Percentiles rank a stretch among this genome's conserved stretches.
phyloP scores from a whole-genome alignment of 2,113 vertebrate species.

The Odocoileus hemionus region DNA sequence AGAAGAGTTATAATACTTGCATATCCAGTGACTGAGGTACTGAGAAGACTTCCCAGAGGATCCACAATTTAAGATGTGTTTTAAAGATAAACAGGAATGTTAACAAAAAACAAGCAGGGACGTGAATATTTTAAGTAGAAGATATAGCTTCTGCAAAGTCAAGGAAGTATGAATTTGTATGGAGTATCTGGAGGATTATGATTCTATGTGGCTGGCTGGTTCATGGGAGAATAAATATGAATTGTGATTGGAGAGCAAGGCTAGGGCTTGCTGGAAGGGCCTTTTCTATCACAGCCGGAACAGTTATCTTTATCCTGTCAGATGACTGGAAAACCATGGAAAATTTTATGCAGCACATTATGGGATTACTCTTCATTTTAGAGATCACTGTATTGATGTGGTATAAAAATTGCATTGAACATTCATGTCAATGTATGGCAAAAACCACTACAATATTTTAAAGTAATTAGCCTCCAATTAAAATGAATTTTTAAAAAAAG shows the following conservation, averaged over 20 bases:
- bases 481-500: not conserved
- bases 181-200: not conserved
- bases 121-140: not conserved
- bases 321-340: not conserved
- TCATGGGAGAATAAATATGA: not conserved
- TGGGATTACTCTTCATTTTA: not conserved
- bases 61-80: not conserved
- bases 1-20: not conserved
- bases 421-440: not conserved
- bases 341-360: not conserved
- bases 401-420: not conserved
- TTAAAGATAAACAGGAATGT: not conserved
- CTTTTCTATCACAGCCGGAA: not conserved
- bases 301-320: not conserved
- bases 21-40: not conserved
- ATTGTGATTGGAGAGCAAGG: not conserved
- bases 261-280: not conserved
- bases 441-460: not conserved
- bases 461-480: not conserved
- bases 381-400: not conserved
- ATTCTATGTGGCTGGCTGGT: not conserved
- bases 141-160: not conserved
- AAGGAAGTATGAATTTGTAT: not conserved
- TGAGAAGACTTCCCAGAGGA: not conserved
- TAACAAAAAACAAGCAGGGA: not conserved